Conservation (phyloP, 2,888 invertebrate species). For the Gymnocheta viridis region DNA sequence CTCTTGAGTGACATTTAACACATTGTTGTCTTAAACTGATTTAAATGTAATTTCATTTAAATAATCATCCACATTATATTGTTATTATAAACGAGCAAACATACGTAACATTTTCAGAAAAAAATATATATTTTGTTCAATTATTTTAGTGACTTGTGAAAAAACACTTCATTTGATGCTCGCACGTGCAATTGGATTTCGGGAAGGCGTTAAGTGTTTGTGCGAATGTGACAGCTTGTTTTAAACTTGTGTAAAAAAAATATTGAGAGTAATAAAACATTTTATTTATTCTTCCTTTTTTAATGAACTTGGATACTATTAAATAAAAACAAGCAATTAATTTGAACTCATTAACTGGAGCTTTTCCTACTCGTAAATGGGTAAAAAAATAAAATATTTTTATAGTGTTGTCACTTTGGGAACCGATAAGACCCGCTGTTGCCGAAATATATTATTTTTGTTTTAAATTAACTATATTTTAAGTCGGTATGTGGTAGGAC, state of each 20-base stretch:
- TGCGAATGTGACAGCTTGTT: constrained; percentile 30
- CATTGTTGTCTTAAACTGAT: neutral
- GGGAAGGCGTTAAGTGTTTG: neutral
- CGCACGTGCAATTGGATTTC: constrained; percentile 3
- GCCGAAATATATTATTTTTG: too few species aligned
- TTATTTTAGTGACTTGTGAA: neutral
- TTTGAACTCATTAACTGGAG: neutral
- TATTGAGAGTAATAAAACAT: neutral
- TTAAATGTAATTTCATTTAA: constrained; percentile 22
- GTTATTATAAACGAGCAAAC: neutral
- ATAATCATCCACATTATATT: too few species aligned
- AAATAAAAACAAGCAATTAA: neutral
- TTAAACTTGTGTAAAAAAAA: neutral
- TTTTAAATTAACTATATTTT: too few species aligned
- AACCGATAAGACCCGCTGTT: too few species aligned
- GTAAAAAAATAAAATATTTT: too few species aligned
- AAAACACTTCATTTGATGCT: neutral
- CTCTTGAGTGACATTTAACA: neutral
- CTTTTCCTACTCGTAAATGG: too few species aligned
- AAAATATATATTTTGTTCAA: neutral
- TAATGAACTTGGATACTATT: neutral
- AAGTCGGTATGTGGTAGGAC: too few species aligned
- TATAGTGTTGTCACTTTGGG: too few species aligned
- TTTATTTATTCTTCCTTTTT: neutral
- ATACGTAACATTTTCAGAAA: neutral